Conservation (phyloP, 2,797 vertebrate genomes). For the Fistularia commersonii region DNA sequence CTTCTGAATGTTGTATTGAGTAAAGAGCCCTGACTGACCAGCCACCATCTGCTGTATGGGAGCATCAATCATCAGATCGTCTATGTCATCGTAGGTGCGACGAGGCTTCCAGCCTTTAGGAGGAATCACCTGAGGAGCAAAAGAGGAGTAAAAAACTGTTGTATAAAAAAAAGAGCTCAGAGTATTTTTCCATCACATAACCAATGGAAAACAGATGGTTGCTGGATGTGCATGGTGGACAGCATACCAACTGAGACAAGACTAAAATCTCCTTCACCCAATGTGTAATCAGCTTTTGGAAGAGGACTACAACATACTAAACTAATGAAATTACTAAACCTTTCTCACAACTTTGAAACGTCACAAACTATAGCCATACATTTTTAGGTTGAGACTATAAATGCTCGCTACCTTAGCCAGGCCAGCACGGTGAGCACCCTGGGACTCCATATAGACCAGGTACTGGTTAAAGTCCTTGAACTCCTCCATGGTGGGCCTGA, state of each 20-base stretch:
- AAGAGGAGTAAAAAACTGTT: too few relatives aligned
- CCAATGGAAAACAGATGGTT: too few relatives aligned
- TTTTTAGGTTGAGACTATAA: neutral
- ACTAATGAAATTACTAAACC: neutral
- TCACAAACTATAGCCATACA: too few relatives aligned
- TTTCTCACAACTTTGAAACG: too few relatives aligned
- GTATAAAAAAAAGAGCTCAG: too few relatives aligned
- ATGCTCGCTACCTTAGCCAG: constrained; percentile 86
- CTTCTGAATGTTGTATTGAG: constrained; percentile 96
- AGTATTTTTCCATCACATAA: too few relatives aligned
- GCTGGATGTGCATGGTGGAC: too few relatives aligned
- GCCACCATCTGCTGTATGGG: constrained; percentile 97
- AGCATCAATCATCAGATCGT: constrained; percentile 90
- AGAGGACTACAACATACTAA: too few relatives aligned
- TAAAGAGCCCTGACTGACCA: constrained; percentile 93
- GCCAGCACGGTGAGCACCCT: constrained; percentile 94
- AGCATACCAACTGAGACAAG: too few relatives aligned
- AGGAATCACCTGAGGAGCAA: constrained; percentile 82
- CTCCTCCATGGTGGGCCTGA: constrained; percentile 92
- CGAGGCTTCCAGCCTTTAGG: constrained; percentile 94
- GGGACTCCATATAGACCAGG: constrained; percentile 92
- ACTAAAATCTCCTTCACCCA: neutral
- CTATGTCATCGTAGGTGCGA: constrained; percentile 90
- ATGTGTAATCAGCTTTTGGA: neutral
- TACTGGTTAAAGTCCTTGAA: constrained; percentile 95